Base-by-base conservation (phyloP, 92 coral and sea anemone genomes). In the Zoanthus sansibaricus region DNA sequence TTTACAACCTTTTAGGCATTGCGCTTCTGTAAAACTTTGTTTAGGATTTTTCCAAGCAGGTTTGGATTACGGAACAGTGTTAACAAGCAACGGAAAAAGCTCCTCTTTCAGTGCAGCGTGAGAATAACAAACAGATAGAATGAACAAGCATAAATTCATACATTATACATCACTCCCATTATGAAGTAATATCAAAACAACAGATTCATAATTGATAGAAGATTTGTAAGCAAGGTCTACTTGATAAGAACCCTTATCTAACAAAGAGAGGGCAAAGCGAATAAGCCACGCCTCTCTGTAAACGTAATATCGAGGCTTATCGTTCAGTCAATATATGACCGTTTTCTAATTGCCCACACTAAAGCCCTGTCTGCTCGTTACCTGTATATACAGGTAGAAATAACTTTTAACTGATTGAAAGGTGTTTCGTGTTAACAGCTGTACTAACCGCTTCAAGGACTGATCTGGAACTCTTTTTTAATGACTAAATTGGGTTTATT, bases 151-250 rank as follows among this genome's bases (percentile, higher is more conserved):
- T 46, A 2, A 66, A 66, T 51, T 45, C 73, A 80, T 80, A 80
- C 66, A 80, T 80, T 80, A 80, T 64, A 80, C 85, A 80, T 64
- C 62, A 80, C 75, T 47, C 85, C 85, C 56, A 66, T 80, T 80
- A 80, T 80, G 85, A 66, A 54, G 75, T 66, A 80, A 80, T 80
- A 66, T 80, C 37, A 66, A 80, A 80, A 80, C 85, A 80, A 25
- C 52, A 51, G 75, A 80, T 80, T 20, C 45, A 80, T 80, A 64
- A 80, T 80, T 80, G 85, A 80, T 80, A 49, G 85, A 46, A 66
- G 61, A 80, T 62, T 25, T 80, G 85, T 15, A 80, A 49, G 73
- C 74, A 80, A 45, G 18, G 85, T 67, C 6, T 18, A 15, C 44
- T 67, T 64, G 56, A 64, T 64, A 80, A 80, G 66, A 55, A 66